These are phyloP conservation scores for Naja naja DNA, from an alignment of 2,113 vertebrate species.

Conservation along the genomic window DNA sequence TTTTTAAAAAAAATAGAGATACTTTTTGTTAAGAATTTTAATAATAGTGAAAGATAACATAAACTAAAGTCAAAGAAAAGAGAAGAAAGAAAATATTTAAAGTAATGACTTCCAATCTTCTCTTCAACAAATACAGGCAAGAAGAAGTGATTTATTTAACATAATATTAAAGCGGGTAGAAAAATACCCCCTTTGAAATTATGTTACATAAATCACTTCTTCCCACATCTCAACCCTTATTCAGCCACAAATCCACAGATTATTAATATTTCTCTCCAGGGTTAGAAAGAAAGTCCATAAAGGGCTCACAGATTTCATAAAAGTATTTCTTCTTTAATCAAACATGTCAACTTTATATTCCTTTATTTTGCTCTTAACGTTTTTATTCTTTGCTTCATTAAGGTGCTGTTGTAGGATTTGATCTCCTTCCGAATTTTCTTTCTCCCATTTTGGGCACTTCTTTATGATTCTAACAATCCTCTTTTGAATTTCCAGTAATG, in stretches of 20 bases:
- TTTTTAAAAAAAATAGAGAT: neutral
- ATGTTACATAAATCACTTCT: neutral
- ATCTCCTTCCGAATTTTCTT: neutral
- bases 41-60: neutral
- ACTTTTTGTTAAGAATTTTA: neutral
- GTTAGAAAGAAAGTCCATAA: neutral
- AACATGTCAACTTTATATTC: neutral
- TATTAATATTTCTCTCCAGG: neutral
- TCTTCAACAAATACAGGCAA: neutral
- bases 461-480: neutral
- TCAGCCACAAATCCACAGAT: neutral
- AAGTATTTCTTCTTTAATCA: neutral
- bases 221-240: neutral
- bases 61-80: neutral
- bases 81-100: neutral
- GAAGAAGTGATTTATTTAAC: neutral
- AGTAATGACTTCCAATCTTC: neutral
- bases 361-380: neutral
- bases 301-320: neutral
- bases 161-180: too few relatives aligned
- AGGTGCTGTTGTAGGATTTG: neutral
- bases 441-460: neutral
- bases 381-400: neutral
- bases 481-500: neutral
- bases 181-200: neutral